These are phyloP conservation scores for Limnephilus lunatus DNA, from an alignment of 2,888 invertebrate genomes.

Conservation along the genomic window DNA sequence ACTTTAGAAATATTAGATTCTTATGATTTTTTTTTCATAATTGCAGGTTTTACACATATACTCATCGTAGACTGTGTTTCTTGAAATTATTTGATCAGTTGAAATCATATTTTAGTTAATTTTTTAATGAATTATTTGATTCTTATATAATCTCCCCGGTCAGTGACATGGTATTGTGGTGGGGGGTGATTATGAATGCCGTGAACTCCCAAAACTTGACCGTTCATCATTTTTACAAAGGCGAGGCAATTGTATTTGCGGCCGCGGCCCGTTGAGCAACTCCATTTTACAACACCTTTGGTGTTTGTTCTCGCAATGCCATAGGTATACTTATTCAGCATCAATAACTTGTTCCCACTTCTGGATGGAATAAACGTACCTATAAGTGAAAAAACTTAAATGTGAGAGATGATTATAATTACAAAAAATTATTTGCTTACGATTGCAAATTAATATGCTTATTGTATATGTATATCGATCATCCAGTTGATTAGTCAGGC, in stretches of 20 bases:
- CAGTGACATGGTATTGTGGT: not conserved
- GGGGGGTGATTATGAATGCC: not conserved
- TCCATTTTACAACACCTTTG: not conserved
- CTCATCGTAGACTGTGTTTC: not conserved
- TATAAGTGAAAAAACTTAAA: not conserved
- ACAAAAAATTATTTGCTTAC: not conserved
- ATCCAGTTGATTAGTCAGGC: no score
- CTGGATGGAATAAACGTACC: not conserved
- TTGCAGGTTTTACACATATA: no score
- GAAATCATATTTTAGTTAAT: not conserved
- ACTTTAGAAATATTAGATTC: no score
- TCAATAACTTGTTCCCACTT: not conserved
- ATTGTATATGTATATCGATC: no score
- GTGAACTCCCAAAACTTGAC: not conserved
- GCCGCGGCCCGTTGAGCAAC: not conserved
- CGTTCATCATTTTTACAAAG: not conserved
- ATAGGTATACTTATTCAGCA: not conserved
- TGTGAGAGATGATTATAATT: not conserved
- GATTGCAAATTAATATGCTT: not conserved
- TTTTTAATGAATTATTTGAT: not conserved
- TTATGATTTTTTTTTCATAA: no score
- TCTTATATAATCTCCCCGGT: no score
- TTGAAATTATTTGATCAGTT: not conserved
- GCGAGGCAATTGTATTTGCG: not conserved
- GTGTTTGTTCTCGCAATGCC: not conserved